Percentiles rank a stretch among this genome's conserved stretches.
Conservation (phyloP, 2,888 invertebrate species). For the Lordiphosa fenestrarum region DNA sequence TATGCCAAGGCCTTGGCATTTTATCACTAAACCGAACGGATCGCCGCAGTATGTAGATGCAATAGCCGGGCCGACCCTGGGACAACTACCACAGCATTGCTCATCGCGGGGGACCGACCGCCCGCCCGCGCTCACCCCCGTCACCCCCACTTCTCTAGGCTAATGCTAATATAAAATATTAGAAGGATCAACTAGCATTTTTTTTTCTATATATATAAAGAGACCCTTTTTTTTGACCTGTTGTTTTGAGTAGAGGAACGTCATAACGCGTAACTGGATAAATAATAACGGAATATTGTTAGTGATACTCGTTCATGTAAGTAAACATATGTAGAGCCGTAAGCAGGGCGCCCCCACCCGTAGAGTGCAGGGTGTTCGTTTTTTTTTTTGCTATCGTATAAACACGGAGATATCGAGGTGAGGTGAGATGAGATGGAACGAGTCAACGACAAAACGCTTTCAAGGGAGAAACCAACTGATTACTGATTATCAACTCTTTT, state of each 20-base stretch:
- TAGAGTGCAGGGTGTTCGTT: too few relatives aligned
- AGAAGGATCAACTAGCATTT: slow-evolving; percentile 71
- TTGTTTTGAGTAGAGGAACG: slow-evolving; percentile 60
- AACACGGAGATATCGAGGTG: slow-evolving; percentile 9
- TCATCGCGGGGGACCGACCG: slow-evolving; percentile 33
- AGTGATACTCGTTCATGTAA: slow-evolving; percentile 69
- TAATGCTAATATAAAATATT: slow-evolving; percentile 69
- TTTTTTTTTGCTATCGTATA: slow-evolving; percentile 32
- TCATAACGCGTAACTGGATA: slow-evolving; percentile 38
- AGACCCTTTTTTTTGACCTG: slow-evolving; percentile 33
- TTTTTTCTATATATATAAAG: slow-evolving; percentile 45
- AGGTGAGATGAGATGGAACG: slow-evolving; percentile 18
- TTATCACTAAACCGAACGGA: slow-evolving; percentile 56
- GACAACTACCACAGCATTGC: slow-evolving; percentile 47
- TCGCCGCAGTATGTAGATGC: slow-evolving; percentile 22
- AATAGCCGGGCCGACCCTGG: slow-evolving; percentile 12
- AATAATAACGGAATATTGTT: slow-evolving; percentile 64
- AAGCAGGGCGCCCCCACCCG: slow-evolving; percentile 29
- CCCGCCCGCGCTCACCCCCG: slow-evolving; percentile 33
- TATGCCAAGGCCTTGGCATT: slow-evolving; percentile 76
- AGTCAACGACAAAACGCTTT: slow-evolving; percentile 58
- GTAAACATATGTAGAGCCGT: slow-evolving; percentile 35
- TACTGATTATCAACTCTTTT: slow-evolving; percentile 12
- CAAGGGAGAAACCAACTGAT: slow-evolving; percentile 26
- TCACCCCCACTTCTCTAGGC: slow-evolving; percentile 49